Conservation (phyloP, 2,888 invertebrate genomes). For the Eupithecia subfuscata region DNA sequence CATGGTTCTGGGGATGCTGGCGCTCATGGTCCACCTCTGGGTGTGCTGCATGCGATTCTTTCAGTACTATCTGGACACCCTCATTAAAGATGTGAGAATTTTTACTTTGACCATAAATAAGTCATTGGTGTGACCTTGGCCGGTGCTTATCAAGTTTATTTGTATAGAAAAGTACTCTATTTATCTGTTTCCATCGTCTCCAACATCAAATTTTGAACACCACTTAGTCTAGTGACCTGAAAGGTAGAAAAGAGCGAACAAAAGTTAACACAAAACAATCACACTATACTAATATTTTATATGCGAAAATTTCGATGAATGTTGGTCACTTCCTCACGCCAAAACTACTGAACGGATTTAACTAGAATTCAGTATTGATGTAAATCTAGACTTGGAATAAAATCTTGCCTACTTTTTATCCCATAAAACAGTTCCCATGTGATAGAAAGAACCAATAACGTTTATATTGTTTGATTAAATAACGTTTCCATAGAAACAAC, state of each 20-base stretch:
- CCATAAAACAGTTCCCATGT: neutral
- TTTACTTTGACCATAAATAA: neutral
- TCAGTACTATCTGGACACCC: conserved; percentile 77
- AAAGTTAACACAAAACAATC: no score
- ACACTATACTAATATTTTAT: no score
- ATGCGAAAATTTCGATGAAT: no score
- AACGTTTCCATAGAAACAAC: neutral
- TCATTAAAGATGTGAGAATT: conserved; percentile 74
- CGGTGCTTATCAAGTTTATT: neutral
- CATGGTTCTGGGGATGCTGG: conserved; percentile 77
- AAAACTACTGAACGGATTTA: no score
- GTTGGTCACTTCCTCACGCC: no score
- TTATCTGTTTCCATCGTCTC: no score
- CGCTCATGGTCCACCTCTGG: conserved; percentile 79
- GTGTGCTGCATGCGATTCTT: conserved; percentile 79
- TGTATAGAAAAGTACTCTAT: no score
- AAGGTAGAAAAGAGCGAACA: no score
- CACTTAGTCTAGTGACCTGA: neutral
- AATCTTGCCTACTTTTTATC: neutral
- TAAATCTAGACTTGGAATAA: neutral
- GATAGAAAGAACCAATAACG: neutral
- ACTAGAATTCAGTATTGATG: no score
- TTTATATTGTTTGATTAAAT: no score
- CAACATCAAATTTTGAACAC: neutral
- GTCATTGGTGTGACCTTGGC: neutral